A percentile compares a stretch with the other conserved stretches of the same genome.
phyloP scores from a whole-genome alignment of 2,113 vertebrate species.

The Sturnus vulgaris region DNA sequence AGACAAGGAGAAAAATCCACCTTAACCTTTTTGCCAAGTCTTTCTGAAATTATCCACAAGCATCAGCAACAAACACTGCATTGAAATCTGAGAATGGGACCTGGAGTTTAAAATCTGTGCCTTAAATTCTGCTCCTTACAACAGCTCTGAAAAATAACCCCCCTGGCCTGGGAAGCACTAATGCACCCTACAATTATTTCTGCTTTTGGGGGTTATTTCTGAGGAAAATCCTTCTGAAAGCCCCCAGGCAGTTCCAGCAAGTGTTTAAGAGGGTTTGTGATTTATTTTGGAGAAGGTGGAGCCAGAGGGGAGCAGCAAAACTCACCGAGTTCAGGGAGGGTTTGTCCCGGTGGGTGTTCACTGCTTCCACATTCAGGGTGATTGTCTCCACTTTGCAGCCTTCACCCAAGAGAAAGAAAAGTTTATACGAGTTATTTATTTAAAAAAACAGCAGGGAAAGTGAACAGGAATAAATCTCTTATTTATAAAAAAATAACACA shows the following conservation, averaged over 20 bases:
- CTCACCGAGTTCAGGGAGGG: conserved; percentile 81
- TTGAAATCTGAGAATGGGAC: rapidly evolving
- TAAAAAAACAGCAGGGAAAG: not conserved
- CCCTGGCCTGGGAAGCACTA: not conserved
- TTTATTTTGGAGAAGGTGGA: not conserved
- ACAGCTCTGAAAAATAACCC: rapidly evolving
- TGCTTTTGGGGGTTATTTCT: not conserved
- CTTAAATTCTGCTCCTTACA: not conserved
- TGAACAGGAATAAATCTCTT: not conserved
- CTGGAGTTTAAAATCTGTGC: not conserved
- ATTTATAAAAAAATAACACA: not conserved
- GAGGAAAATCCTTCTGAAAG: not conserved
- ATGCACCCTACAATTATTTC: not conserved
- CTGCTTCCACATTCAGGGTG: conserved; percentile 88
- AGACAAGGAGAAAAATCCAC: not conserved
- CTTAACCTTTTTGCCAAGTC: not conserved
- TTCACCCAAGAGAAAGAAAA: conserved; percentile 25
- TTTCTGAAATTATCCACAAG: rapidly evolving
- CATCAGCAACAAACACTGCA: not conserved
- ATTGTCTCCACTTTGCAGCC: conserved; percentile 96
- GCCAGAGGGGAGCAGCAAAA: not conserved
- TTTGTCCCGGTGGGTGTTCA: conserved; percentile 92
- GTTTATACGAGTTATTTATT: not conserved
- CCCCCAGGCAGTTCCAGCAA: not conserved
- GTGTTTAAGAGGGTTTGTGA: not conserved